These are phyloP conservation scores for Mirounga angustirostris DNA, from an alignment of 2,113 vertebrate species.

Conservation along the genomic window DNA sequence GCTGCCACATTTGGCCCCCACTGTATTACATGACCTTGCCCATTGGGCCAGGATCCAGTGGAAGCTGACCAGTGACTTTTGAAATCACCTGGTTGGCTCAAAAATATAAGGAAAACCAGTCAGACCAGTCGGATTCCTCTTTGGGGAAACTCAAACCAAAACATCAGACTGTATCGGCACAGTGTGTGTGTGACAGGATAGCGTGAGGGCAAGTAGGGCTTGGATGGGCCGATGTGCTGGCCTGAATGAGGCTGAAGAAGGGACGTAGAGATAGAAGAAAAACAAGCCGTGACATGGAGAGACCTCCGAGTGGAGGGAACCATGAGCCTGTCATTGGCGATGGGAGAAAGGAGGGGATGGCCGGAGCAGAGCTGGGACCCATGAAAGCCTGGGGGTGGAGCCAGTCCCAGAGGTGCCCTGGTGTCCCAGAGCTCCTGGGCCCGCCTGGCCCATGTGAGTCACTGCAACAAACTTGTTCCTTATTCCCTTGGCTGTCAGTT, in stretches of 20 bases:
- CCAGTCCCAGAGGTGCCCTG: neutral
- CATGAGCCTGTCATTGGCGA: neutral
- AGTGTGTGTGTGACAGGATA: neutral
- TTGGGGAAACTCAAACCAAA: neutral
- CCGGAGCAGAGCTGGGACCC: neutral
- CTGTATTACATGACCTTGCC: neutral
- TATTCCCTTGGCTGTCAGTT: neutral
- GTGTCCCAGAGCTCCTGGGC: neutral
- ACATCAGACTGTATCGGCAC: neutral
- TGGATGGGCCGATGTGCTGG: no score
- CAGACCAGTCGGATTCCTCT: neutral
- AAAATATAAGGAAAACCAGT: neutral
- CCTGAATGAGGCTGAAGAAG: neutral
- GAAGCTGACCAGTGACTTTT: neutral
- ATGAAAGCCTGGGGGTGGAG: neutral
- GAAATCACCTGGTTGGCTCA: neutral
- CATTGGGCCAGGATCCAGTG: neutral
- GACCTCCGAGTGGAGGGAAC: neutral
- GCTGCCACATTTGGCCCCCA: neutral
- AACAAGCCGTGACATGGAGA: neutral
- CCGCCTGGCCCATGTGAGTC: rapidly evolving
- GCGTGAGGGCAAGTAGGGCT: neutral
- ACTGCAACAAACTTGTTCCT: no score
- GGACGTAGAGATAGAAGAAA: neutral
- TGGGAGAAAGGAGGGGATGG: neutral